Evolutionary conservation across 2,113 vertebrate species (phyloP).

Genomic region (Maccullochella peelii): DNA sequence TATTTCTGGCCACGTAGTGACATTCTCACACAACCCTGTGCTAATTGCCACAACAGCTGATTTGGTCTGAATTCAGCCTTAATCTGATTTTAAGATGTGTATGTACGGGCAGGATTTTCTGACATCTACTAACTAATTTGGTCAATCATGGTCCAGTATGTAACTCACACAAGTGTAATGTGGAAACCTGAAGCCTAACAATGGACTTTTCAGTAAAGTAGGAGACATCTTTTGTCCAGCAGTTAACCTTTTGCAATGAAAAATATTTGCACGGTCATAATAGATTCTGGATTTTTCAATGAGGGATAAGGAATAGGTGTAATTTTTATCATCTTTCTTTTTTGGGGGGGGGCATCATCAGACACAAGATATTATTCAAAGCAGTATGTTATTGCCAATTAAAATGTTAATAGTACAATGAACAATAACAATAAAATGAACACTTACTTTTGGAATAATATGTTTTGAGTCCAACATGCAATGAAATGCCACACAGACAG

Average conservation of each 20-base stretch:
- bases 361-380: no score
- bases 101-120: neutral
- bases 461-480: conserved; percentile 91
- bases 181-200: neutral
- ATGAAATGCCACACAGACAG: conserved; percentile 92
- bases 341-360: neutral
- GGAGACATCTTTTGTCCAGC: neutral
- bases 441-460: conserved; percentile 88
- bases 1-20: no score
- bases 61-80: no score
- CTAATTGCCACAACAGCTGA: no score
- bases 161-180: neutral
- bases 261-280: neutral
- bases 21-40: no score
- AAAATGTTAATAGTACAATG: neutral
- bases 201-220: neutral
- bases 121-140: neutral
- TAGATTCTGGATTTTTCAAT: neutral
- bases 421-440: neutral
- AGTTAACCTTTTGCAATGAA: neutral
- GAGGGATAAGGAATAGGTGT: neutral
- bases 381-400: neutral
- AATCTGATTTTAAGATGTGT: neutral
- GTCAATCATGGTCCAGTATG: neutral
- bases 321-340: neutral